These are phyloP conservation scores for Rhinophrynus dorsalis DNA, from an alignment of 2,797 vertebrate genomes.

Conservation along the genomic window DNA sequence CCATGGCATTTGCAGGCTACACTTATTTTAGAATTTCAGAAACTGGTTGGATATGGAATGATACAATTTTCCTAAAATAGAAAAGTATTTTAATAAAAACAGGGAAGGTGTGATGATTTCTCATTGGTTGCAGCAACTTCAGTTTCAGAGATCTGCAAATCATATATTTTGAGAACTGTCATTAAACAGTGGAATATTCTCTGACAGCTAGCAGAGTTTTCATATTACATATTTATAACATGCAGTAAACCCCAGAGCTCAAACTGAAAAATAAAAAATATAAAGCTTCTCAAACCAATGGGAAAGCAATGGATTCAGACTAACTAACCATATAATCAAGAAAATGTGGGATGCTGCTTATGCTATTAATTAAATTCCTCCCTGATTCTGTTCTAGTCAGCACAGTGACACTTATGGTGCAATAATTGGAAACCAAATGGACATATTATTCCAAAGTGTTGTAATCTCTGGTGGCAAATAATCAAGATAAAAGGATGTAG, in stretches of 20 bases:
- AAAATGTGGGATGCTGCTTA: conserved; percentile 19
- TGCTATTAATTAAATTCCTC: conserved; percentile 16
- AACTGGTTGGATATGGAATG: conserved; percentile 30
- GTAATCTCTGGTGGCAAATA: conserved; percentile 39
- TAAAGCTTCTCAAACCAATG: conserved; percentile 6
- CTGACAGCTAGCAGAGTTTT: conserved; percentile 52
- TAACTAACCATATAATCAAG: conserved; percentile 38
- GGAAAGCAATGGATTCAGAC: conserved; percentile 27
- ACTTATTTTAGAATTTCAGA: conserved; percentile 43
- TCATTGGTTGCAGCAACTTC: conserved; percentile 25
- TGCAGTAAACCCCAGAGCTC: conserved; percentile 42
- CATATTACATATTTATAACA: conserved; percentile 56
- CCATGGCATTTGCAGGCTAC: conserved; percentile 17
- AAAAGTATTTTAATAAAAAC: conserved; percentile 55
- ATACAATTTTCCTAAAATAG: conserved; percentile 49
- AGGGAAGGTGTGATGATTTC: not conserved
- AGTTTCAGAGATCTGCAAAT: conserved; percentile 51
- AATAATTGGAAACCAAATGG: not conserved
- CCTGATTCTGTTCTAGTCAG: conserved; percentile 13
- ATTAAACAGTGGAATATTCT: conserved; percentile 54
- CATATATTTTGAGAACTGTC: conserved; percentile 55
- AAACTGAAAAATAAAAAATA: conserved; percentile 50
- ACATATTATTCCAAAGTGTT: conserved; percentile 3
- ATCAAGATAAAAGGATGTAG: conserved; percentile 26
- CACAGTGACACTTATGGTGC: not conserved